Percentiles rank a stretch among this genome's conserved stretches.
phyloP scores from a whole-genome alignment of 2,888 invertebrate genomes.

The Lasioglossum marginatum region DNA sequence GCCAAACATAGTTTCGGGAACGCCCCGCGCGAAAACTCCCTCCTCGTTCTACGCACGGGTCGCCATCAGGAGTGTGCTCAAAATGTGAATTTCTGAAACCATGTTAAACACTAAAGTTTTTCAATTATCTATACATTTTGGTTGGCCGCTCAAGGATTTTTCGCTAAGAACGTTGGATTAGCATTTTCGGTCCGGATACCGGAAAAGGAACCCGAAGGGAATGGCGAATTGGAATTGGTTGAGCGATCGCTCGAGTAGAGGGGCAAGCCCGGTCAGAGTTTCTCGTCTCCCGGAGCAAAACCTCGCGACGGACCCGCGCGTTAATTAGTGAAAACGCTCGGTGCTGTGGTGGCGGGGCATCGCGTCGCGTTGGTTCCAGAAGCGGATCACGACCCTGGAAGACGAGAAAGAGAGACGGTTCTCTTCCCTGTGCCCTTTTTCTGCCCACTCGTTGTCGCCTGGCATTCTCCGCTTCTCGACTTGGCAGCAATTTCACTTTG shows the following conservation, averaged over 20 bases:
- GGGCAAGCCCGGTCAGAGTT: not conserved
- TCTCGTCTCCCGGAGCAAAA: slow-evolving; percentile 19
- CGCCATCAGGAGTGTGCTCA: too few relatives aligned
- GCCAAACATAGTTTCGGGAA: slow-evolving; percentile 16
- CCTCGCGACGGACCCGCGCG: slow-evolving; percentile 50
- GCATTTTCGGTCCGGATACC: not conserved
- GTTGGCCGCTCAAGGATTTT: too few relatives aligned
- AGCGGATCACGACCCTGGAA: slow-evolving; percentile 49
- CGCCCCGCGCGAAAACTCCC: not conserved
- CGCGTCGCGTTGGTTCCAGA: slow-evolving; percentile 32
- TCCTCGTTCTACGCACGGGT: not conserved
- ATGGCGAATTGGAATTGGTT: not conserved
- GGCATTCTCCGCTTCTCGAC: slow-evolving; percentile 18
- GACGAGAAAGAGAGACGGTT: not conserved
- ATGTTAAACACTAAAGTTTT: too few relatives aligned
- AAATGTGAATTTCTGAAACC: too few relatives aligned
- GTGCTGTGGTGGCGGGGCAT: not conserved
- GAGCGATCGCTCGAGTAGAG: not conserved
- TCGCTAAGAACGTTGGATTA: not conserved
- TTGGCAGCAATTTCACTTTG: slow-evolving; percentile 72
- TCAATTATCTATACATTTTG: too few relatives aligned
- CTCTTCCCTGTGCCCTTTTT: slow-evolving; percentile 51
- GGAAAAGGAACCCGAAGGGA: not conserved
- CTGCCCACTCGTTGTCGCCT: slow-evolving; percentile 34
- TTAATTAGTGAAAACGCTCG: slow-evolving; percentile 72